Percentiles rank a stretch among this genome's conserved stretches.
Conservation (phyloP, 2,797 vertebrate species). For the Argentina silus region DNA sequence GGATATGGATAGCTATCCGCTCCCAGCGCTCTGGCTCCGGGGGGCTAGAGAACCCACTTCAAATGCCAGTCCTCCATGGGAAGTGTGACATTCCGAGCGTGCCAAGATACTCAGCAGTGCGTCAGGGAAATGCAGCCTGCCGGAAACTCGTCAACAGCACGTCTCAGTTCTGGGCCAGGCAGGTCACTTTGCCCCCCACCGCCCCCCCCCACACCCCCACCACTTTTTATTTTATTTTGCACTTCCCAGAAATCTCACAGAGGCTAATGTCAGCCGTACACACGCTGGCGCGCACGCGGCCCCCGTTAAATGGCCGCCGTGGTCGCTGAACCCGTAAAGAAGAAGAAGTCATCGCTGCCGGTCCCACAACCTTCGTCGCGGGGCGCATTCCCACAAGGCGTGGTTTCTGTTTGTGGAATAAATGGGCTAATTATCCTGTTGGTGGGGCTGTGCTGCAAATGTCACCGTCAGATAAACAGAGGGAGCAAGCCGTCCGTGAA, state of each 20-base stretch:
- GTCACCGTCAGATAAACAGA: slow-evolving; percentile 97
- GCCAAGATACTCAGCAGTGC: slow-evolving; percentile 69
- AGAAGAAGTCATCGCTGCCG: slow-evolving; percentile 89
- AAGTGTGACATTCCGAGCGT: slow-evolving; percentile 79
- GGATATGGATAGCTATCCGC: slow-evolving; percentile 52
- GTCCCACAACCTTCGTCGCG: slow-evolving; percentile 89
- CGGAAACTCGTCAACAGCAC: slow-evolving; percentile 67
- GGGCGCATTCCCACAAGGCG: slow-evolving; percentile 88
- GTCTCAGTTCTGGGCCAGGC: slow-evolving; percentile 66
- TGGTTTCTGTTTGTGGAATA: slow-evolving; percentile 97
- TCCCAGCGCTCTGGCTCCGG: slow-evolving; percentile 59
- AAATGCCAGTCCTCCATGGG: slow-evolving; percentile 81
- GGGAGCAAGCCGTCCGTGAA: slow-evolving; percentile 91
- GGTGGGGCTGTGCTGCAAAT: slow-evolving; percentile 91
- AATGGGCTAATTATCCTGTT: slow-evolving; percentile 96
- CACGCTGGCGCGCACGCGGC: slow-evolving; percentile 47
- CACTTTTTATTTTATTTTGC: slow-evolving; percentile 53
- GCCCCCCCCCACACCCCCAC: slow-evolving; percentile 8
- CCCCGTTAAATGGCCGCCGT: slow-evolving; percentile 24
- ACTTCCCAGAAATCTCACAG: slow-evolving; percentile 33
- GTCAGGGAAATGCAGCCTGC: slow-evolving; percentile 69
- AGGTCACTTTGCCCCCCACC: slow-evolving; percentile 50
- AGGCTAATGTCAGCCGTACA: slow-evolving; percentile 60
- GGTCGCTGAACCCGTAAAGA: slow-evolving; percentile 71
- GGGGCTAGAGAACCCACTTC: slow-evolving; percentile 65